These are phyloP conservation scores for Scaeva pyrastri DNA, from an alignment of 2,888 invertebrate species.

Conservation along the genomic window DNA sequence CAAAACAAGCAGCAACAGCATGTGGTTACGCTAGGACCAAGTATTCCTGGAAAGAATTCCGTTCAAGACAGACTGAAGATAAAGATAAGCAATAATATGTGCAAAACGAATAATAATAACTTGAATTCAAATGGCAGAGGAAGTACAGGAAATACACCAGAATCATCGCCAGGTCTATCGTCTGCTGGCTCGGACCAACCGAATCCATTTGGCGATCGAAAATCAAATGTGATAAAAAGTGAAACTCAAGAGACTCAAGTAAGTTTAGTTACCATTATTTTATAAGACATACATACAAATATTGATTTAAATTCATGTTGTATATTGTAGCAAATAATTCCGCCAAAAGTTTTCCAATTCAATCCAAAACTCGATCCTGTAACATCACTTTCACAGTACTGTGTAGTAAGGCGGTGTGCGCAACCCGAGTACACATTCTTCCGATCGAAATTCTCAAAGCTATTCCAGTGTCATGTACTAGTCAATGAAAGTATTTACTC, in stretches of 20 bases:
- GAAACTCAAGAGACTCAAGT: slow-evolving; percentile 73
- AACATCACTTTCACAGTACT: slow-evolving; percentile 79
- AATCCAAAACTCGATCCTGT: slow-evolving; percentile 79
- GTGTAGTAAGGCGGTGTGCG: slow-evolving; percentile 78
- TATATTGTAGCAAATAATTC: slow-evolving; percentile 74
- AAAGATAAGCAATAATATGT: slow-evolving; percentile 73
- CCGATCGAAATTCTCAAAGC: slow-evolving; percentile 77
- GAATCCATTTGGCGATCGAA: slow-evolving; percentile 67
- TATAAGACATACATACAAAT: neutral
- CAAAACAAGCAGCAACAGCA: slow-evolving; percentile 39
- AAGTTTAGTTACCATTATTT: slow-evolving; percentile 29
- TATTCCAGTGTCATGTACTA: slow-evolving; percentile 80
- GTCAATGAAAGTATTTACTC: slow-evolving; percentile 80
- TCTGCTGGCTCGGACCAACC: slow-evolving; percentile 74
- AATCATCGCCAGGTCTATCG: slow-evolving; percentile 73
- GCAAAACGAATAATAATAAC: slow-evolving; percentile 60
- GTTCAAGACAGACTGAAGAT: slow-evolving; percentile 78
- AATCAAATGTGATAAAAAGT: slow-evolving; percentile 72
- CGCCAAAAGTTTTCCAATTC: slow-evolving; percentile 78
- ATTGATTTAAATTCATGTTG: slow-evolving; percentile 21
- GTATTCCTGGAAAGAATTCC: slow-evolving; percentile 65
- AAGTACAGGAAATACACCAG: slow-evolving; percentile 75
- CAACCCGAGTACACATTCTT: slow-evolving; percentile 79
- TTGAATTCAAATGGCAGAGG: slow-evolving; percentile 36
- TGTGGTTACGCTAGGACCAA: slow-evolving; percentile 23